Evolutionary conservation across 2,113 vertebrate genomes (phyloP), one percentile per base, ranked within the genome.

Genomic region (Phaethornis superciliosus): DNA sequence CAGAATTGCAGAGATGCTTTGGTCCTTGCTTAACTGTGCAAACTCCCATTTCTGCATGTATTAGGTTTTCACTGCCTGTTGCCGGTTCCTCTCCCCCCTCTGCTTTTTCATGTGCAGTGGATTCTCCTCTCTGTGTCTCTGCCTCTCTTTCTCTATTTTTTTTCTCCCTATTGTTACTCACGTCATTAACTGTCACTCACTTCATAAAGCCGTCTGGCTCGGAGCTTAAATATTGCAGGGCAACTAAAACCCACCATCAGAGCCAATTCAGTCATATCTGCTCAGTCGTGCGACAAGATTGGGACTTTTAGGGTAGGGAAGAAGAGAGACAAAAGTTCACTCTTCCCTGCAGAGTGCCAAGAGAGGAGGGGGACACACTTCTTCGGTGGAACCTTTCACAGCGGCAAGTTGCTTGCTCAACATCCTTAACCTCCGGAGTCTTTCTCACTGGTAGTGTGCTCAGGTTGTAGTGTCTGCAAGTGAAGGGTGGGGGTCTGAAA

Each of bases 121-220:
- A 93, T 89, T 94, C 86, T 94, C 93, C 95, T 96, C 93, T 95
- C 96, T 97, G 97, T 94, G 63, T 83, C 92, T 96, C 90, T 96
- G 92, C 88, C 97, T 97, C 96, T 93, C 88, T 86, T 95, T 97
- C 94, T 97, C 84, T 93, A 60, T 97, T 94, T 96, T 94, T 94
- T 97, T 98, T 95, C 97, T 97, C 97, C 97, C 99, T 98, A 98
- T 99, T 99, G 99, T 99, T 98, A 97, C 92, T 96, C 98, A 98
- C 96, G 97, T 98, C 98, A 98, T 98, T 98, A 97, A 97, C 98
- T 98, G 98, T 98, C 98, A 98, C 98, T 98, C 91, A 98, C 98
- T 98, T 98, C 99, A 98, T 99, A 99, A 99, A 98, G 98, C 98
- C 85, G 99, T 99, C 99, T 99, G 98, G 98, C 98, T 99, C 94